Evolutionary conservation across 2,888 invertebrate species (phyloP), one percentile per base, ranked within the genome.

Genomic region (Habrosyne pyritoides): DNA sequence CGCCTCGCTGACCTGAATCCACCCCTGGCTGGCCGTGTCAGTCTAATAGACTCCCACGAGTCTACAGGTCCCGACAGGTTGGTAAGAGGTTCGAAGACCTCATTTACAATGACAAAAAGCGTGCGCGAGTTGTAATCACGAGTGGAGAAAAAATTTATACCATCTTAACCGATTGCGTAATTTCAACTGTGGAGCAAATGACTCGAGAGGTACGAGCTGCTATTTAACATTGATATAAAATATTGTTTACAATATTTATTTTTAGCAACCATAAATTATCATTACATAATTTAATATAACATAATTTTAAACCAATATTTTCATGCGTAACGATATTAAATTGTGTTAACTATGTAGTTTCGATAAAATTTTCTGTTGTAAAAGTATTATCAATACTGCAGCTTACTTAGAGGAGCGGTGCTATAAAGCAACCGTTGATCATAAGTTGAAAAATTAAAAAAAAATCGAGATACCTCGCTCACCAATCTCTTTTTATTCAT

Each of bases 31-130:
- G 21, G 42, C 59, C 59, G 56, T 63, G 55, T 63, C 64, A 64
- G 61, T 67, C 61, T 63, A 62, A 59, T 57, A 59, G 59, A 63
- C 76, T 77, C 77, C 69, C 77, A 75, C 77, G 72, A 67, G 62
- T 62, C 59, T 66, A 66, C 73, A 68, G 58, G 70, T 67, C 66
- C 59, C 59, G 60, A 69, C 75, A 73, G 66, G 71, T 70, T 69
- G 49, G 55, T 53, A 49, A 57, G 60, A 61, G 67, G 75, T 72
- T 77, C 76, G 60, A 61, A 66, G 75, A 76, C 75, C 77, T 52
- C 59, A 56, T 53, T 56, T 42, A 53, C 64, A 64, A 68, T 69
- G 66, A 67, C 69, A 75, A 77, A 76, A 76, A 75, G 55, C 57
- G 60, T 56, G 64, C 57, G 63, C 59, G 55, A 55, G 62, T 60